Evolutionary conservation across 2,797 vertebrate genomes (phyloP).

Genomic region (Carapus acus): DNA sequence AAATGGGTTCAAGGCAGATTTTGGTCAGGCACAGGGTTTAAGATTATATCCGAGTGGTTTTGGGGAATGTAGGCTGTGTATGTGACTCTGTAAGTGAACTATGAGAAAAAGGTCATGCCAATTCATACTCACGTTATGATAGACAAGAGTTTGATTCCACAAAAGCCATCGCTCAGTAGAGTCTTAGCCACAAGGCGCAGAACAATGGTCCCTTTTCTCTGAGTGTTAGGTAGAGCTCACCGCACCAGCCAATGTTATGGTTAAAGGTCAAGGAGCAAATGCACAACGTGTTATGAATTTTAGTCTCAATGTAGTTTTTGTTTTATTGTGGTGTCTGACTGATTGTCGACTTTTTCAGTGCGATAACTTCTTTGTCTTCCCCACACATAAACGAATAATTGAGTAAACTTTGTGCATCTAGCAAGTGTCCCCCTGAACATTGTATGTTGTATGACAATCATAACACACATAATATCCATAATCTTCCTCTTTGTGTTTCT

Average conservation of each 20-base stretch:
- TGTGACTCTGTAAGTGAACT: too few relatives aligned
- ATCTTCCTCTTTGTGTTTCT: neutral
- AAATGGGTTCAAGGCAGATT: neutral
- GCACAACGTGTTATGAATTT: constrained; percentile 11
- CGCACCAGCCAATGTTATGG: constrained; percentile 7
- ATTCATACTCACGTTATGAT: neutral
- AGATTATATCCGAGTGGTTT: neutral
- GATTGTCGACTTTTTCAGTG: neutral
- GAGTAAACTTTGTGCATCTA: neutral
- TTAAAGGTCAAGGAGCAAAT: constrained; percentile 29
- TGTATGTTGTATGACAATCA: neutral
- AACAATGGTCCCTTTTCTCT: constrained; percentile 35
- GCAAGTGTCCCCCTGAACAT: neutral
- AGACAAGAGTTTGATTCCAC: constrained; percentile 1
- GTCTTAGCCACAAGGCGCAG: constrained; percentile 33
- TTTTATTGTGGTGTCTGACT: constrained; percentile 4
- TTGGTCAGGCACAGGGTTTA: neutral
- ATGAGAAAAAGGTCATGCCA: neutral
- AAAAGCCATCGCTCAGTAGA: neutral
- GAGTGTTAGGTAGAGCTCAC: constrained; percentile 20
- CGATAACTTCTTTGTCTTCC: constrained; percentile 21
- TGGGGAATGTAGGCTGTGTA: too few relatives aligned
- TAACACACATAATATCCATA: neutral
- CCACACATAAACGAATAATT: constrained; percentile 10
- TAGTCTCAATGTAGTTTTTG: constrained; percentile 26